These are phyloP conservation scores for Protosalanx chinensis DNA, from an alignment of 2,797 vertebrate species.

Conservation along the genomic window DNA sequence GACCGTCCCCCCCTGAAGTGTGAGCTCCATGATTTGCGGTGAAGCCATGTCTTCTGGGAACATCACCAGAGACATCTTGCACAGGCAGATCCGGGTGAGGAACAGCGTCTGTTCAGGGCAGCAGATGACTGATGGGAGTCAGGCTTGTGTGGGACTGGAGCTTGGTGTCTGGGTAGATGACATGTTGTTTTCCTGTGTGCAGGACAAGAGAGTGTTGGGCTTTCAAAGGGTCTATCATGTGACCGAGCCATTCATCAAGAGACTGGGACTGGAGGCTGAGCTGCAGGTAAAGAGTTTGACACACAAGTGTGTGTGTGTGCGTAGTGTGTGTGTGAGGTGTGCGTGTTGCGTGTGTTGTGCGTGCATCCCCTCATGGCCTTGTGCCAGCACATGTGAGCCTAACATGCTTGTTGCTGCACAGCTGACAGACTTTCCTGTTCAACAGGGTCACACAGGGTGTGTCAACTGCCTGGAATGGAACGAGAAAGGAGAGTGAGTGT, in stretches of 20 bases:
- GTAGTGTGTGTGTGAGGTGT: not conserved
- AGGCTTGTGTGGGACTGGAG: not conserved
- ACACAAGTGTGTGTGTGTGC: conserved; percentile 1
- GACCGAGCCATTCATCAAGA: conserved; percentile 93
- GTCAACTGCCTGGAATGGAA: conserved; percentile 99
- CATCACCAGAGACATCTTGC: conserved; percentile 90
- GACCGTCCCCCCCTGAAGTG: conserved; percentile 38
- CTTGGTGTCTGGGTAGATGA: not conserved
- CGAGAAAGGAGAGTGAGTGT: conserved; percentile 95
- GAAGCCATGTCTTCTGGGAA: conserved; percentile 88
- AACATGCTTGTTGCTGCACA: not conserved
- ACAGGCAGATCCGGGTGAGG: conserved; percentile 81
- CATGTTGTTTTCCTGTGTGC: conserved; percentile 36
- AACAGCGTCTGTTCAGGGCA: not conserved
- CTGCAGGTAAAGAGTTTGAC: conserved; percentile 80
- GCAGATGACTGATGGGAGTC: not conserved
- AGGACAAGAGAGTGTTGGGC: conserved; percentile 87
- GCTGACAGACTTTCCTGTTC: conserved; percentile 26
- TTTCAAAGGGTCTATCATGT: conserved; percentile 93
- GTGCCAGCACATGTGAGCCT: not conserved
- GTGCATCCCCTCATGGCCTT: not conserved
- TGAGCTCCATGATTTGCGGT: conserved; percentile 56
- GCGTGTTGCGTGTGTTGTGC: not conserved
- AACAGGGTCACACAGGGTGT: conserved; percentile 96
- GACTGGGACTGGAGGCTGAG: conserved; percentile 93